phyloP scores from a whole-genome alignment of 2,888 invertebrate genomes.

The Noctua janthina region DNA sequence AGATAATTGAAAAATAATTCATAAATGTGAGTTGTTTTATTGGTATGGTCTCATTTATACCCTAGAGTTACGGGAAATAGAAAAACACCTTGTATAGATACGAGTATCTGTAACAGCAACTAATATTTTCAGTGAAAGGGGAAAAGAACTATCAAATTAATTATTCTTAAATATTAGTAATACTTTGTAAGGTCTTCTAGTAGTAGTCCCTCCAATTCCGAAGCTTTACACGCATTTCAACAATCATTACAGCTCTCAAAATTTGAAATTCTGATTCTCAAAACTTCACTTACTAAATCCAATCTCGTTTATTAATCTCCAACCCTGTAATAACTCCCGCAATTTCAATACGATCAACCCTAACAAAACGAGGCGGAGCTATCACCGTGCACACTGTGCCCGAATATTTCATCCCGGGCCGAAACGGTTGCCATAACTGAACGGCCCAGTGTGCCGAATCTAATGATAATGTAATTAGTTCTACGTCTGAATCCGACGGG shows the following conservation, averaged over 20 bases:
- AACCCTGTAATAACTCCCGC: slow-evolving; percentile 53
- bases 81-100: neutral
- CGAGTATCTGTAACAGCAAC: neutral
- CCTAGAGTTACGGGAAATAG: too few relatives aligned
- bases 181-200: neutral
- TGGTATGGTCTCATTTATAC: too few relatives aligned
- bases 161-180: neutral
- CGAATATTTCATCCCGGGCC: slow-evolving; percentile 62
- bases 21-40: too few relatives aligned
- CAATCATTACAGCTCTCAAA: slow-evolving; percentile 25
- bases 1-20: too few relatives aligned
- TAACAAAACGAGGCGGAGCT: slow-evolving; percentile 60
- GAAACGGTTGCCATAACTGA: slow-evolving; percentile 67
- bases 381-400: slow-evolving; percentile 59
- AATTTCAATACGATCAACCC: slow-evolving; percentile 60
- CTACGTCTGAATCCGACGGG: slow-evolving; percentile 64
- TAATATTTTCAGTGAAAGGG: neutral
- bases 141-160: neutral
- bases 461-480: slow-evolving; percentile 84
- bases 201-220: neutral
- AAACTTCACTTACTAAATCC: slow-evolving; percentile 53
- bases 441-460: slow-evolving; percentile 79
- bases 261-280: slow-evolving; percentile 45
- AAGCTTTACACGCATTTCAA: slow-evolving; percentile 1
- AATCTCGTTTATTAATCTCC: slow-evolving; percentile 60